Percentiles rank a stretch among this genome's conserved stretches.
phyloP scores from a whole-genome alignment of 2,113 vertebrate genomes.

The Campylomormyrus tamandua region DNA sequence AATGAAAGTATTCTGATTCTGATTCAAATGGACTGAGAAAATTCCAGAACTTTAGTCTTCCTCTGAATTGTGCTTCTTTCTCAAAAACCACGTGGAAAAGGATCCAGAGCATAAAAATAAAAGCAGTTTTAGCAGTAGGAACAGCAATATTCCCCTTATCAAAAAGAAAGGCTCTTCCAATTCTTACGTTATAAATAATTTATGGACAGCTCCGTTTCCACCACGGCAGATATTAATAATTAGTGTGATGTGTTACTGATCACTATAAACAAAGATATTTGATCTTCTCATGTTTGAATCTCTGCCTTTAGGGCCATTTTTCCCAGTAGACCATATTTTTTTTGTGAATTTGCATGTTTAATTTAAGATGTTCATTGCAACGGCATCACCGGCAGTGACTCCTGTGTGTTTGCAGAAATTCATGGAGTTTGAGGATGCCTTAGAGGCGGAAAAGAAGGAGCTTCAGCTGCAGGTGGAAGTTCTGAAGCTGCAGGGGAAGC shows the following conservation, averaged over 20 bases:
- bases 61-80: background rate
- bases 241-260: background rate
- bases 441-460: slow-evolving; percentile 97
- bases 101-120: background rate
- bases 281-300: background rate
- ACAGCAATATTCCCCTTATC: background rate
- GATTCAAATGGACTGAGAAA: background rate
- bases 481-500: slow-evolving; percentile 87
- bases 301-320: background rate
- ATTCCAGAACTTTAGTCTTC: background rate
- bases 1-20: background rate
- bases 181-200: background rate
- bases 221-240: background rate
- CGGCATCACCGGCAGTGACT: background rate
- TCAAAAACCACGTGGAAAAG: background rate
- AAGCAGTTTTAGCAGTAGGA: background rate
- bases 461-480: slow-evolving; percentile 85
- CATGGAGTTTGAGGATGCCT: slow-evolving; percentile 93
- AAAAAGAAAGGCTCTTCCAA: background rate
- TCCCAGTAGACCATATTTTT: background rate
- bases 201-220: background rate
- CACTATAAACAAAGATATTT: background rate
- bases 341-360: background rate
- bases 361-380: background rate
- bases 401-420: slow-evolving; percentile 72